A percentile compares a stretch with the other conserved stretches of the same genome.
Conservation (phyloP, 2,888 invertebrate genomes). For the Anarsia innoxiella region DNA sequence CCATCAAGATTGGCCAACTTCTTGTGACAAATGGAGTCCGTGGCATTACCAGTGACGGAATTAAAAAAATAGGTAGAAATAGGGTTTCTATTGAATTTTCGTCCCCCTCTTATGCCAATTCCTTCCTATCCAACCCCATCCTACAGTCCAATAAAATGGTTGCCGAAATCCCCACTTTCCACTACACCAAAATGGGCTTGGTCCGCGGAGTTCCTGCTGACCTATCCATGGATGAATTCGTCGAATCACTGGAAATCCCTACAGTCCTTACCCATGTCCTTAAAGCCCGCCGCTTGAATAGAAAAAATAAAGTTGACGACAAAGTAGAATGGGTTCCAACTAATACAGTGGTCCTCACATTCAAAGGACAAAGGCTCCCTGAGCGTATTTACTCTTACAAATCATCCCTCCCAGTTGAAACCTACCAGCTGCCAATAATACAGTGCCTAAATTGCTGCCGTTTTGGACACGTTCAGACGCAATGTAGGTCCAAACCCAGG, state of each 20-base stretch:
- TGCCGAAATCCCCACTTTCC: background rate
- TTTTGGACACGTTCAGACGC: constrained; percentile 19
- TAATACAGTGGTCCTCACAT: constrained; percentile 12
- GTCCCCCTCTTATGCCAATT: background rate
- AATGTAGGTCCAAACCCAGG: constrained; percentile 20
- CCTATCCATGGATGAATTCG: constrained; percentile 6
- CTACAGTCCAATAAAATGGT: background rate
- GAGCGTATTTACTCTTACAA: constrained; percentile 6
- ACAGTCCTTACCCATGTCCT: constrained; percentile 9
- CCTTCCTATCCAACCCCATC: background rate
- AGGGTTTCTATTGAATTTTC: background rate
- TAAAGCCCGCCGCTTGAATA: constrained; percentile 14
- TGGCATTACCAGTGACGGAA: background rate
- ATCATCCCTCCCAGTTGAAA: constrained; percentile 9
- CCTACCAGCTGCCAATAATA: constrained; percentile 13
- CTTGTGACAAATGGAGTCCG: background rate
- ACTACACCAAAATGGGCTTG: background rate
- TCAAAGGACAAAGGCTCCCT: constrained; percentile 10
- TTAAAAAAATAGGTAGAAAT: background rate
- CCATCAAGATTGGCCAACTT: background rate
- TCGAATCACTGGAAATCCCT: constrained; percentile 2
- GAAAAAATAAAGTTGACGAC: background rate
- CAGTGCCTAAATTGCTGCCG: constrained; percentile 19
- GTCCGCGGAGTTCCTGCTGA: background rate
- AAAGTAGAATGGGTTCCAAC: constrained; percentile 12